Conservation (phyloP, 2,113 vertebrate genomes). For the Cacatua alba region DNA sequence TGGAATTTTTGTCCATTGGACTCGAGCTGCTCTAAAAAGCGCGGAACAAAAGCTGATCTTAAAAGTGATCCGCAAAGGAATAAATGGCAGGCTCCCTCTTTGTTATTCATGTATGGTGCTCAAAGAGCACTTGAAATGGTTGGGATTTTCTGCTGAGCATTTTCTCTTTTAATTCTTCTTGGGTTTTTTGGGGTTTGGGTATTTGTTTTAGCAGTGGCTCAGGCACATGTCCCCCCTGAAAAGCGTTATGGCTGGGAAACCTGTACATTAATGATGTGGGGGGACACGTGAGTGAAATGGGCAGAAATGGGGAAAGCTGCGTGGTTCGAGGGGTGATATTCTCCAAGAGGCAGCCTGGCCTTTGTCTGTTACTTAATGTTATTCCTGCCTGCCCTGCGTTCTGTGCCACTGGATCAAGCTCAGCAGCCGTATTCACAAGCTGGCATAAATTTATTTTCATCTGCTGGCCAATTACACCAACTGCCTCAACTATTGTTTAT, state of each 20-base stretch:
- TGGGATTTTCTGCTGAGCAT: conserved; percentile 41
- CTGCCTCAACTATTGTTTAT: conserved; percentile 68
- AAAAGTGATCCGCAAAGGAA: conserved; percentile 62
- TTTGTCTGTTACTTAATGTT: conserved; percentile 60
- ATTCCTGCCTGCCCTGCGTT: conserved; percentile 31
- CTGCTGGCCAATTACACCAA: conserved; percentile 66
- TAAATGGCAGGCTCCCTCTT: conserved; percentile 64
- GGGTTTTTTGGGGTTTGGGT: not conserved
- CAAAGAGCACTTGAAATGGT: conserved; percentile 64
- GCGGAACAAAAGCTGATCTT: conserved; percentile 65
- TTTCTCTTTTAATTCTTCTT: conserved; percentile 17
- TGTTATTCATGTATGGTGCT: conserved; percentile 62
- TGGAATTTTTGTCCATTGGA: conserved; percentile 62
- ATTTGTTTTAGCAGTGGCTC: conserved; percentile 18
- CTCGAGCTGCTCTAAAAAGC: conserved; percentile 51
- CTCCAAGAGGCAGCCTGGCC: conserved; percentile 28
- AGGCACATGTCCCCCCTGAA: not conserved
- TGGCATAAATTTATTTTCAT: conserved; percentile 55
- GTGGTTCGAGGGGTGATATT: not conserved
- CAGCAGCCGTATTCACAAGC: conserved; percentile 52
- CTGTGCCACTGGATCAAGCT: conserved; percentile 46
- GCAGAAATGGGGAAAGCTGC: conserved; percentile 3
- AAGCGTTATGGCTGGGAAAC: conserved; percentile 13
- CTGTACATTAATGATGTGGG: not conserved
- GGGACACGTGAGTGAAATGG: not conserved